Percentiles rank a stretch among this genome's conserved stretches.
These are phyloP conservation scores for Orthonychiurus folsomi DNA, from an alignment of 2,888 invertebrate genomes.

Conservation along the genomic window DNA sequence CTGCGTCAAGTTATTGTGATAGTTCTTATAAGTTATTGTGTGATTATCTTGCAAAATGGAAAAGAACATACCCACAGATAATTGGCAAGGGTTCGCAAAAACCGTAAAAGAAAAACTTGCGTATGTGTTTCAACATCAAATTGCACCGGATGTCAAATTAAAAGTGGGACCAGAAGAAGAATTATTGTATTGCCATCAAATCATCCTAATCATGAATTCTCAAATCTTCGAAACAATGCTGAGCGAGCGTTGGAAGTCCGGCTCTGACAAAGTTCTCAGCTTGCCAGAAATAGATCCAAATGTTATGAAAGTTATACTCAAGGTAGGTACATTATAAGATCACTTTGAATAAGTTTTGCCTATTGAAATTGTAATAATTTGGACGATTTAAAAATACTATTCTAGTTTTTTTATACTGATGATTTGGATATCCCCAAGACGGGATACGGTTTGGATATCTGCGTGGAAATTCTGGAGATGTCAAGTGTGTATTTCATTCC, in stretches of 20 bases:
- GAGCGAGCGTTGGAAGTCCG: conserved; percentile 13
- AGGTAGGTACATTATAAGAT: conserved; percentile 1
- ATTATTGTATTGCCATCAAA: conserved; percentile 8
- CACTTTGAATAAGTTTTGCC: background rate
- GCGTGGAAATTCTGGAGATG: background rate
- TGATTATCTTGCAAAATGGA: too few relatives aligned
- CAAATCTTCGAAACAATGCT: conserved; percentile 17
- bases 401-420: conserved; percentile 4
- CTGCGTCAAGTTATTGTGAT: too few relatives aligned
- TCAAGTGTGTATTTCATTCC: background rate
- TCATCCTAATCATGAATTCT: conserved; percentile 12
- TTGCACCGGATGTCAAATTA: conserved; percentile 10
- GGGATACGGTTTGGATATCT: background rate
- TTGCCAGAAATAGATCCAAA: conserved; percentile 4
- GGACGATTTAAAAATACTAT: background rate
- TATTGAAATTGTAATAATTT: background rate
- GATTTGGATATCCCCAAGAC: background rate
- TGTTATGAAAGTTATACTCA: background rate
- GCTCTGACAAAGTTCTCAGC: background rate
- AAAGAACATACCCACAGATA: too few relatives aligned
- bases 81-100: background rate
- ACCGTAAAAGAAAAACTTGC: background rate
- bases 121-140: background rate
- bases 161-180: conserved; percentile 14
- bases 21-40: too few relatives aligned